phyloP scores from a whole-genome alignment of 2,888 invertebrate species.

The Hetaerina titia region DNA sequence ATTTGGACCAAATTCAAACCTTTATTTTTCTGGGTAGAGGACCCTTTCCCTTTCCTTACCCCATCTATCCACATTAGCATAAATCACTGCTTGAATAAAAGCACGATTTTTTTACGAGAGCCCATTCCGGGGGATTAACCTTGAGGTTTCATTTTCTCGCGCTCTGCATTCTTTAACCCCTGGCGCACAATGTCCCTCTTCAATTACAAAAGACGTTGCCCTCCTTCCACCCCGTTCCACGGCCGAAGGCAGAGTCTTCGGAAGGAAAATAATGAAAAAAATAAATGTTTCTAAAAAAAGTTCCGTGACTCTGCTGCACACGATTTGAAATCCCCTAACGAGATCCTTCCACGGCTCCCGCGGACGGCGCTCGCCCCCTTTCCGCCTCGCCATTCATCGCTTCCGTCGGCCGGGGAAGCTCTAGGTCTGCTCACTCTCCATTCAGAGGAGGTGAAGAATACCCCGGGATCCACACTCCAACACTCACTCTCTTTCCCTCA shows the following conservation, averaged over 20 bases:
- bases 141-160: slow-evolving; percentile 13
- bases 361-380: too few species aligned
- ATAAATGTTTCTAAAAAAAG: not conserved
- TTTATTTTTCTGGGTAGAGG: not conserved
- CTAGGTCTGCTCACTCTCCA: too few species aligned
- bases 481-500: too few species aligned
- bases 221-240: not conserved
- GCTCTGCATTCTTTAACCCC: not conserved
- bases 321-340: not conserved
- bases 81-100: slow-evolving; percentile 15
- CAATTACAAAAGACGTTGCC: not conserved
- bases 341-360: not conserved
- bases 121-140: slow-evolving; percentile 26
- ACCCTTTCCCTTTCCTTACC: not conserved
- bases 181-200: not conserved
- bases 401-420: too few species aligned
- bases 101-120: slow-evolving; percentile 13
- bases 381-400: too few species aligned
- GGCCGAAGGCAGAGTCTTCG: not conserved
- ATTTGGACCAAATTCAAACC: not conserved
- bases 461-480: not conserved
- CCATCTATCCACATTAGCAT: not conserved
- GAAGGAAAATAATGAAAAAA: not conserved
- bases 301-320: too few species aligned
- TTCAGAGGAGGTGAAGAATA: not conserved